Conservation (phyloP, 2,797 vertebrate genomes). For the Xenops minutus region DNA sequence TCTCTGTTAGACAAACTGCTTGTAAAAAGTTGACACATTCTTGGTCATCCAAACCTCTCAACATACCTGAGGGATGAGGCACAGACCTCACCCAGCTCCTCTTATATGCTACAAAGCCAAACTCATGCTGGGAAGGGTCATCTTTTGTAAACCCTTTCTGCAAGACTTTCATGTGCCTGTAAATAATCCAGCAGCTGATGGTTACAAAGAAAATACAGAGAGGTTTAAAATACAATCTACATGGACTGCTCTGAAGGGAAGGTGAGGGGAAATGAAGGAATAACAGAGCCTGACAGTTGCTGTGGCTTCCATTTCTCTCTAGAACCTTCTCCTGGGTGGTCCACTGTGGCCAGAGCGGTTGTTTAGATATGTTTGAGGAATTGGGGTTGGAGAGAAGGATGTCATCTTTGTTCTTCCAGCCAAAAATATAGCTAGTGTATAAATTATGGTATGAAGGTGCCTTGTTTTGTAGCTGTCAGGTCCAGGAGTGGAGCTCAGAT, state of each 20-base stretch:
- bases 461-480: neutral
- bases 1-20: neutral
- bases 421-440: neutral
- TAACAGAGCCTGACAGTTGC: neutral
- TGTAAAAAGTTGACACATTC: neutral
- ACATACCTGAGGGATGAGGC: neutral
- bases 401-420: slow-evolving; percentile 30
- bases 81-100: neutral
- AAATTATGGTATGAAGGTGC: neutral
- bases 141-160: neutral
- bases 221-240: neutral
- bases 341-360: neutral
- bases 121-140: neutral
- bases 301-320: neutral
- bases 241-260: neutral
- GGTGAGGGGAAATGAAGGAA: neutral
- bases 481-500: neutral
- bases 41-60: neutral
- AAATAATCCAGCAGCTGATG: neutral
- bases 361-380: neutral
- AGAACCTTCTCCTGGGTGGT: neutral
- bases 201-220: neutral
- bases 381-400: neutral
- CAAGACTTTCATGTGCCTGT: neutral
- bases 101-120: neutral